Base-by-base conservation (phyloP, 1,140 invertebrate genomes). In the Elysia chlorotica region DNA sequence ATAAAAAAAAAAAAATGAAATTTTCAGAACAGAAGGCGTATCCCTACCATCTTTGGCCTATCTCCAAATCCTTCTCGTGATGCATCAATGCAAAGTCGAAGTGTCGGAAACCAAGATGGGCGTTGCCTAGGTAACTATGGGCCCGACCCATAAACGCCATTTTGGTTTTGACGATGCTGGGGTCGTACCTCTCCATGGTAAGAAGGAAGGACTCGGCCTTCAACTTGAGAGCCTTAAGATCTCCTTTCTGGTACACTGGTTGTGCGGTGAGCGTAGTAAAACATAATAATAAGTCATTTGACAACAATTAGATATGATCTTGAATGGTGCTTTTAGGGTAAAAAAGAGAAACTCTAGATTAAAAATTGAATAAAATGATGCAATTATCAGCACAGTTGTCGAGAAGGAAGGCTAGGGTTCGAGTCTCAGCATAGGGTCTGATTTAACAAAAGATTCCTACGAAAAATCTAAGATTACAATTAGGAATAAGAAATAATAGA, bases 71-170 rank as follows among this genome's bases (percentile, higher is more conserved):
- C 30, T 69, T 54, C 19, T 30, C 6, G 23, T 56, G 36, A 30
- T 69, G 67, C 53, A 54, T 69, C 41, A 69, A 17, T 25, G 67
- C 67, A 25, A 53, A 54, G 53, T 69, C 67, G 35, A 14, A 54
- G 67, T 69, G 30, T 14, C n/a, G 23, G 2, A 69, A 30, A 21
- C 54, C 67, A 19, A 69, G 25, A 31, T 69, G 48, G 21, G 67
- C 53, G 36, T 69, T 69, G 67, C 67, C 67, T 56, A 69, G 67
- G 67, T 54, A 54, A 69, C 67, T 57, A 53, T 69, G 53, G 57
- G 41, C 67, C 37, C 36, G 28, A 14, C 33, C 67, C 0, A 56
- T 28, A 31, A 56, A 48, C 41, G 28, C 28, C 53, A 59, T 59
- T 25, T 59, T 59, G 17, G 19, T 31, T 14, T 4, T 3, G 30